These are phyloP conservation scores for Acromyrmex charruanus DNA, from an alignment of 1,140 invertebrate species.

Conservation along the genomic window DNA sequence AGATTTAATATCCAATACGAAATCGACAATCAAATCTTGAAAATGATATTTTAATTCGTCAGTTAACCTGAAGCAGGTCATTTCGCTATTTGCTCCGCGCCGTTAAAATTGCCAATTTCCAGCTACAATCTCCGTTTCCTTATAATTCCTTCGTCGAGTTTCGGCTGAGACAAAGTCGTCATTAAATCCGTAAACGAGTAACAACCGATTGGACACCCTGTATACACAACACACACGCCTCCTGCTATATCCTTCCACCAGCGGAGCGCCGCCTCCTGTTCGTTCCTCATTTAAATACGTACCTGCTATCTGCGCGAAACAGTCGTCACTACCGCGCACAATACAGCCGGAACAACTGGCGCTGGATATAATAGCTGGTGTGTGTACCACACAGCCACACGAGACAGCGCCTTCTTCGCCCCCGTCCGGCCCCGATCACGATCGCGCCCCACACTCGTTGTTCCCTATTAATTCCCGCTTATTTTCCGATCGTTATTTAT, in stretches of 20 bases:
- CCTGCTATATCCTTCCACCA: slow-evolving; percentile 55
- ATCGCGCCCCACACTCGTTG: slow-evolving; percentile 53
- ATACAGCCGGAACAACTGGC: slow-evolving; percentile 61
- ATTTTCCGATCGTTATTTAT: slow-evolving; percentile 63
- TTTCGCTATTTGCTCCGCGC: background rate
- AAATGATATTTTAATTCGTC: background rate
- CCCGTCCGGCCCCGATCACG: slow-evolving; percentile 22
- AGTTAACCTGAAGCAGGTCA: background rate
- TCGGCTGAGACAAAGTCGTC: background rate
- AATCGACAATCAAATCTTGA: background rate
- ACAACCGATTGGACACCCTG: slow-evolving; percentile 30
- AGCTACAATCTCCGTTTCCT: too few species aligned
- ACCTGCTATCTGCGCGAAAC: slow-evolving; percentile 67
- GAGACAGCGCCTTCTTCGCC: slow-evolving; percentile 14
- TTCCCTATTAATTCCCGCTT: slow-evolving; percentile 63
- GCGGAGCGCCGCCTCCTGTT: slow-evolving; percentile 57
- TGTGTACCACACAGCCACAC: background rate
- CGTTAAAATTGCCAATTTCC: background rate
- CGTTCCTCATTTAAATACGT: slow-evolving; percentile 69
- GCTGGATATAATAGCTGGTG: slow-evolving; percentile 51
- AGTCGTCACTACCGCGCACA: slow-evolving; percentile 66
- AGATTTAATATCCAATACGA: background rate
- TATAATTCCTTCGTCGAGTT: background rate
- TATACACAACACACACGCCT: slow-evolving; percentile 49
- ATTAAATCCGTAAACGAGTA: background rate